Conservation (phyloP, 2,888 invertebrate genomes). For the Mycogona germanica region DNA sequence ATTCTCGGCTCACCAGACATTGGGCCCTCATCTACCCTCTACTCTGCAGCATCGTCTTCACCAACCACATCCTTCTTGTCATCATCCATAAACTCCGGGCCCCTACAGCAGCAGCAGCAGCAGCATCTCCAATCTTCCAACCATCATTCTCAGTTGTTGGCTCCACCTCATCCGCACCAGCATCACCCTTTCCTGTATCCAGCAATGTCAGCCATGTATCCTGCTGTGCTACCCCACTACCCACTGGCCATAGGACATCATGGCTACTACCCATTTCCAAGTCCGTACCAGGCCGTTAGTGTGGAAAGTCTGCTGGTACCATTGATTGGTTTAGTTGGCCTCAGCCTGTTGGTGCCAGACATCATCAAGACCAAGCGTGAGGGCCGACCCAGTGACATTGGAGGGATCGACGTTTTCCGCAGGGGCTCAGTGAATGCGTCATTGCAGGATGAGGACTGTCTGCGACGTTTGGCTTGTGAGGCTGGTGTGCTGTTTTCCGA, state of each 20-base stretch:
- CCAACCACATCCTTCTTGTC: no score
- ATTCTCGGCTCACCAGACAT: no score
- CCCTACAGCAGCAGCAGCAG: not conserved
- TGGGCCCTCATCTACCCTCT: no score
- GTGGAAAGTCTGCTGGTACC: conserved; percentile 15
- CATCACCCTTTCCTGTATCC: conserved; percentile 10
- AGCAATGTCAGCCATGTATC: conserved; percentile 13
- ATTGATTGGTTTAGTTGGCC: conserved; percentile 11
- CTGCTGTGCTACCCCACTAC: conserved; percentile 3
- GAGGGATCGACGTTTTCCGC: conserved; percentile 10
- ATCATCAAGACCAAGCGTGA: conserved; percentile 10
- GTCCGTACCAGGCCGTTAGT: conserved; percentile 13
- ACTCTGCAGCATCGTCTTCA: no score
- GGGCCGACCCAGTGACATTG: conserved; percentile 13
- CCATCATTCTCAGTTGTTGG: not conserved
- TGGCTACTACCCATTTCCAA: not conserved
- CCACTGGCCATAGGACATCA: not conserved
- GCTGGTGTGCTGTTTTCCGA: conserved; percentile 11
- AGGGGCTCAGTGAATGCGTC: not conserved
- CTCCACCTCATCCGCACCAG: conserved; percentile 6
- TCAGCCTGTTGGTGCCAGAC: conserved; percentile 13
- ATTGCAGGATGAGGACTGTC: conserved; percentile 5
- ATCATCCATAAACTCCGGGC: no score
- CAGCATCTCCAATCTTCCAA: not conserved
- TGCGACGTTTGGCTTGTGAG: conserved; percentile 11